Conservation (phyloP, 2,113 vertebrate species). For the Calonectris borealis region DNA sequence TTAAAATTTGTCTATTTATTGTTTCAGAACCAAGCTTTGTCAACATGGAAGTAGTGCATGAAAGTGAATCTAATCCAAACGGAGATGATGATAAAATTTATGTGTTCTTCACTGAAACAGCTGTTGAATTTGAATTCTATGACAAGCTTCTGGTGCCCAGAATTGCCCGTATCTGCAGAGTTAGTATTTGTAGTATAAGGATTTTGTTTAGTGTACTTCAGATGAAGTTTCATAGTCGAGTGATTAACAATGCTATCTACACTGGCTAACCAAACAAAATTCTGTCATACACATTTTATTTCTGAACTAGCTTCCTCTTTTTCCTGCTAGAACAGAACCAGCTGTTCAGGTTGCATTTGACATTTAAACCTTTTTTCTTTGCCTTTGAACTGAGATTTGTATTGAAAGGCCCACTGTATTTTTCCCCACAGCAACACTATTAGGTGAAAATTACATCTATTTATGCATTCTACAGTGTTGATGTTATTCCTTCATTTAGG, state of each 20-base stretch:
- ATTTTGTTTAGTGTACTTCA: not conserved
- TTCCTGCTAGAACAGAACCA: not conserved
- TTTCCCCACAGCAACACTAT: not conserved
- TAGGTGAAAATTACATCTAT: not conserved
- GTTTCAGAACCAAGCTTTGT: slow-evolving; percentile 82
- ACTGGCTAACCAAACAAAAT: not conserved
- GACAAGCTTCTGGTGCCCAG: slow-evolving; percentile 77
- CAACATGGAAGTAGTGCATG: slow-evolving; percentile 75
- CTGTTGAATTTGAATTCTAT: slow-evolving; percentile 83
- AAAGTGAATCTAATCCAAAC: slow-evolving; percentile 66
- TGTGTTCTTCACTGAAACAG: slow-evolving; percentile 83
- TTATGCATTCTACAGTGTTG: not conserved
- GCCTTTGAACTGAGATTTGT: not conserved
- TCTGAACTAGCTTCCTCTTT: not conserved
- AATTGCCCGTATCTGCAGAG: slow-evolving; percentile 83
- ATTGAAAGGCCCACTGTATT: not conserved
- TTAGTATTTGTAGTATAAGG: not conserved
- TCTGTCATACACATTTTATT: not conserved
- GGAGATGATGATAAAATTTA: slow-evolving; percentile 82
- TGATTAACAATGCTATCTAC: not conserved
- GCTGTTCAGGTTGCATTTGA: not conserved
- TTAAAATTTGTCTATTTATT: not conserved
- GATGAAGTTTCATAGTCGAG: not conserved
- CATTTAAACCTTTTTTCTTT: not conserved
- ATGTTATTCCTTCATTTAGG: slow-evolving; percentile 44